Evolutionary conservation across 1,140 invertebrate genomes (phyloP), one percentile per base, ranked within the genome.

Genomic region (Zaprionus tsacasi): DNA sequence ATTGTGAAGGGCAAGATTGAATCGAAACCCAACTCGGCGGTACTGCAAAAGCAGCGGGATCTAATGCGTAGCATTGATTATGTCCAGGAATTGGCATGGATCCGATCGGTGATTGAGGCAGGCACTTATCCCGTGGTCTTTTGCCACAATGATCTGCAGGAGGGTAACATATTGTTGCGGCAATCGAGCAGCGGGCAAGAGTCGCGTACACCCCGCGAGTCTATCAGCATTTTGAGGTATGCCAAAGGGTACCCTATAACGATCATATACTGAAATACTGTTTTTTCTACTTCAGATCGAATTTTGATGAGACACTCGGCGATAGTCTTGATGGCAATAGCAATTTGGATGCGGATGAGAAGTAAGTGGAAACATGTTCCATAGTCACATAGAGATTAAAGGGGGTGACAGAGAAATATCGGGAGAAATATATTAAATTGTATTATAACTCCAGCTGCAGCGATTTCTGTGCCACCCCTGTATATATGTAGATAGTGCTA

Each of bases 121-220:
- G 94, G 95, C 0, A 94, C 95, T n/a, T 96, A 97, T 68, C 97
- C 97, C 0, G 97, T 99, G 1, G 96, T 98, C 0, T 99, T 99
- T 93, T 99, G 98, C 91, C 99, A 99, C 93, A 99, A 99, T 93
- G 99, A 99, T 91, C 94, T 99, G 92, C 98, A 99, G 93, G 98
- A 99, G 94, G 99, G 98, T 92, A 95, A 94, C 58, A 93, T 93
- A 57, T 55, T 92, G 52, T 36, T 92, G 12, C 73, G 79, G 17
- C 77, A 91, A 59, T 45, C 73, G 7, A 58, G 68, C 21, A 21
- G 33, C 27, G 65, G 43, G 1, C 55, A 69, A 1, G 67, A 59
- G 7, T 66, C 73, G n/a, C 70, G 85, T 36, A 76, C 67, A 6
- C 87, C 77, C 3, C 66, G 65, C 4, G 73, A 66, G 63, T 91